Evolutionary conservation across 2,113 vertebrate genomes (phyloP).

Genomic region (Nicator chloris): DNA sequence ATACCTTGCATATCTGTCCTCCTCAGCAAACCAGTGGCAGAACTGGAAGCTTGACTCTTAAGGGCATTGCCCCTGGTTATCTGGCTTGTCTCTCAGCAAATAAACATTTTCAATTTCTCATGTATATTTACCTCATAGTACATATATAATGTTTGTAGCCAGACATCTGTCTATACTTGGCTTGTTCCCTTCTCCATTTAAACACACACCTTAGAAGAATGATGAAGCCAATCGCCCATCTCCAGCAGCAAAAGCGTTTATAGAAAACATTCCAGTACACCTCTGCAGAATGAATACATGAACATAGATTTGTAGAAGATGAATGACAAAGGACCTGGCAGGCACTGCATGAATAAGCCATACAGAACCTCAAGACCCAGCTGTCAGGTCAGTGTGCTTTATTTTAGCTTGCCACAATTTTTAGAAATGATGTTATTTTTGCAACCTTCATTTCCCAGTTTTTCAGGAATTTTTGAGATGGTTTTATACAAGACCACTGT

Average conservation of each 20-base stretch:
- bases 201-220: neutral
- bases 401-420: neutral
- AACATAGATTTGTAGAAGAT: neutral
- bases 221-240: rapidly evolving
- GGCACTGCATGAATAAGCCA: neutral
- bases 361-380: neutral
- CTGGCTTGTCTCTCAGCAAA: neutral
- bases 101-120: neutral
- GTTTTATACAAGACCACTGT: neutral
- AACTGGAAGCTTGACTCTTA: neutral
- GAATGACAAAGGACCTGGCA: neutral
- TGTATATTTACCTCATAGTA: neutral
- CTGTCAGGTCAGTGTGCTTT: neutral
- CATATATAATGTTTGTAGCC: neutral
- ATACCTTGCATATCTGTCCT: neutral
- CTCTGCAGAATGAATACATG: neutral
- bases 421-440: neutral
- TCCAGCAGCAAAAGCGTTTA: neutral
- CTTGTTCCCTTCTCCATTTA: neutral
- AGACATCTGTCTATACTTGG: neutral
- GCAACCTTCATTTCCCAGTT: neutral
- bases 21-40: neutral
- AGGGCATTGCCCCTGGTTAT: neutral
- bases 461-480: neutral
- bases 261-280: neutral